These are phyloP conservation scores for Zaprionus lachaisei DNA, from an alignment of 1,140 invertebrate genomes.

Conservation along the genomic window DNA sequence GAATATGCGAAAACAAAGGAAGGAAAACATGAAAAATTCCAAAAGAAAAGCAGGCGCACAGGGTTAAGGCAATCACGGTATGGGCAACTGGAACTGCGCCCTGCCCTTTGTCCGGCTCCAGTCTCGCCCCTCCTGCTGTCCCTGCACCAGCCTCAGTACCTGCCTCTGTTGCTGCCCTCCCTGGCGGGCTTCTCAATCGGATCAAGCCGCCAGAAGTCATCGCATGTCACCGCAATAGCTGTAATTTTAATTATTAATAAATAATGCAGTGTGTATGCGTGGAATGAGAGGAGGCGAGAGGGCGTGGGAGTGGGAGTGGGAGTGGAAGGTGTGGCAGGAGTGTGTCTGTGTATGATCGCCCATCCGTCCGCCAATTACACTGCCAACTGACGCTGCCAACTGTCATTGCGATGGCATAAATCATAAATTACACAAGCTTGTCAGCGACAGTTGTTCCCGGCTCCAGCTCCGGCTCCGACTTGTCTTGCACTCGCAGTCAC, in stretches of 20 bases:
- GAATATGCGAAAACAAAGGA: background rate
- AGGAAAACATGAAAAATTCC: background rate
- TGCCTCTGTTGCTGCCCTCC: no score
- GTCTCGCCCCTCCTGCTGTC: no score
- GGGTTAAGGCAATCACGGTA: background rate
- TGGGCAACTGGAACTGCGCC: background rate
- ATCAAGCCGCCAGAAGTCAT: constrained; percentile 7
- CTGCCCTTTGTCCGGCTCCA: no score
- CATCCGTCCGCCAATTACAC: constrained; percentile 49
- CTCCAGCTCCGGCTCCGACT: background rate
- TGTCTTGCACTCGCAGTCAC: constrained; percentile 1
- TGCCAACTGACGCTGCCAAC: constrained; percentile 38
- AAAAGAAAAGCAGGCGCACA: background rate
- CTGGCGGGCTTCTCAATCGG: background rate
- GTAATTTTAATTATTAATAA: constrained; percentile 43
- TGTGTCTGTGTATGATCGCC: background rate
- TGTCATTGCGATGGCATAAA: constrained; percentile 67
- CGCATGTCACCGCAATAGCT: constrained; percentile 18
- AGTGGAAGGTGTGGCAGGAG: constrained; percentile 3
- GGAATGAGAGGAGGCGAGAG: background rate
- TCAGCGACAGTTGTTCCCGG: constrained; percentile 59
- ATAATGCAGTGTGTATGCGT: constrained; percentile 1
- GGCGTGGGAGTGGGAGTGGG: background rate
- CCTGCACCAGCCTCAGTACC: no score
- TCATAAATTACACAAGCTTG: constrained; percentile 72